Base-by-base conservation (phyloP, 2,113 vertebrate species). In the Morone saxatilis region DNA sequence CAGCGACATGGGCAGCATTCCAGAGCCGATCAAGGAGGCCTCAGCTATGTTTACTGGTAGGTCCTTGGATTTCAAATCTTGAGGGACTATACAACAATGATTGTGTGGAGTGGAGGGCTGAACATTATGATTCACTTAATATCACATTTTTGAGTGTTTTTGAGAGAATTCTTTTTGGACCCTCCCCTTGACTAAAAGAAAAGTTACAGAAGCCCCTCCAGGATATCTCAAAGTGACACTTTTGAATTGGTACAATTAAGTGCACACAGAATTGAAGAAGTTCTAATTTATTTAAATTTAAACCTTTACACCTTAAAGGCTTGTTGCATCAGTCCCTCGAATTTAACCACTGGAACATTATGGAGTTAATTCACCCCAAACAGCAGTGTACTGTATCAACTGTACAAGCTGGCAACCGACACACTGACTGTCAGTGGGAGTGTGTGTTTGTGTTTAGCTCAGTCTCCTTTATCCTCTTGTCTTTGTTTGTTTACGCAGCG, bases 21-120 rank as follows among this genome's bases (percentile, higher is more conserved):
- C 97, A 0, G 97, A 97, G 31, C 98, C 98, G 22, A 96, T 99
- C 94, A 99, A 99, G 88, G 98, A 99, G 92, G 98, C 98, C 82
- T 96, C 97, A 0, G 97, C 98, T 0, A 95, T 96, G 89, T 99
- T 99, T 73, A 92, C 95, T 0, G 97, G 98, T 98, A 93, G 1
- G 82, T 69, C 4, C 4, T 9, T 70, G 48, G 6, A 31, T 43
- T 31, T 31, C 31, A 31, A 31, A 31, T 31, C 31, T 31, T 31
- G 31, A 31, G 31, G 31, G 31, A 31, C 31, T 31, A 31, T 31
- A 31, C 31, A 31, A 31, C 31, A 31, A 31, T 31, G 31, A 31
- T 31, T 31, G 31, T 31, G 25, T 1, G 1, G 6, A 12, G 53
- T 41, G 14, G 1, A 45, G 11, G 4, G 11, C 20, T 45, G 62